phyloP scores from a whole-genome alignment of 64 coral and sea anemone genomes.

The Dendronephthya gigantea region DNA sequence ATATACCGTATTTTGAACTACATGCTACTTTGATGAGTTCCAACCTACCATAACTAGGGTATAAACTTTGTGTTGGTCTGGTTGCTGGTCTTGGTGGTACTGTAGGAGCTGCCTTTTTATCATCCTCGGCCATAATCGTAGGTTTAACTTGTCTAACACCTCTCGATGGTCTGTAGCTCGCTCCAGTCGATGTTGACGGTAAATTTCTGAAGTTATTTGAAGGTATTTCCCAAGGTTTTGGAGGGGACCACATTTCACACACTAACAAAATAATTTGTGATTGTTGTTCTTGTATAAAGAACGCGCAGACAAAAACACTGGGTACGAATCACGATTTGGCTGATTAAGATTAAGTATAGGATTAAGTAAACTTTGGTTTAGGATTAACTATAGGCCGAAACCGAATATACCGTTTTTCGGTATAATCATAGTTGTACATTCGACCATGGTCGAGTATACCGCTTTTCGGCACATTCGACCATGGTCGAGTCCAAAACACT shows the following conservation, averaged over 20 bases:
- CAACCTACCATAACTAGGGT: background rate
- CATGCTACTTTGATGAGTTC: background rate
- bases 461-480: too few species aligned
- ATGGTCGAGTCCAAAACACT: too few species aligned
- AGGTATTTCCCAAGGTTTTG: conserved; percentile 12
- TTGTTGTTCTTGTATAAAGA: too few species aligned
- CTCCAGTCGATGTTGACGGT: background rate
- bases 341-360: too few species aligned
- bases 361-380: too few species aligned
- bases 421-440: too few species aligned
- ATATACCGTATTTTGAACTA: background rate
- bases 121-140: background rate
- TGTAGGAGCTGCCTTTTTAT: background rate
- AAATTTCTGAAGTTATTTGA: conserved; percentile 2
- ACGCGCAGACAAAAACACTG: background rate
- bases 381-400: background rate
- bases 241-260: background rate
- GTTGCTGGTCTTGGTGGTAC: background rate
- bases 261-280: background rate
- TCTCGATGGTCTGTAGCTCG: background rate
- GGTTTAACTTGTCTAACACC: background rate
- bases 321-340: background rate
- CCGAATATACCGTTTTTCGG: background rate
- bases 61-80: background rate
- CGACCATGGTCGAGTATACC: too few species aligned